Evolutionary conservation across 2,113 vertebrate species (phyloP).

Genomic region (Mionectes macconnelli): DNA sequence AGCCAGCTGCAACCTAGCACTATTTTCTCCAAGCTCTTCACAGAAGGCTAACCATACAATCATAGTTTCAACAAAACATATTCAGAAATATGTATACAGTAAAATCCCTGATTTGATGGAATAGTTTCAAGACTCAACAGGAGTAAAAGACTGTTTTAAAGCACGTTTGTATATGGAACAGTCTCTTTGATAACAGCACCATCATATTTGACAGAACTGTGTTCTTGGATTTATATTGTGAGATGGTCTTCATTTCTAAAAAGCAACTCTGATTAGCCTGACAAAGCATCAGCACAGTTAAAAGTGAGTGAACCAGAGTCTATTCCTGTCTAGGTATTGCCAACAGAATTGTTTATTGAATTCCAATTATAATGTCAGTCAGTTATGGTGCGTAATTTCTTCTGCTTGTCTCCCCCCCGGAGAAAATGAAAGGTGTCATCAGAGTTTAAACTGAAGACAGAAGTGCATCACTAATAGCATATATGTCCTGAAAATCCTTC

Average conservation of each 20-base stretch:
- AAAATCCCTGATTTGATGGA: constrained; percentile 1
- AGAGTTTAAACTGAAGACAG: not conserved
- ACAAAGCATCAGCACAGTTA: not conserved
- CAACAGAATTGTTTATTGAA: not conserved
- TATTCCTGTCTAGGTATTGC: not conserved
- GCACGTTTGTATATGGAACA: not conserved
- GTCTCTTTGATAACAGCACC: not conserved
- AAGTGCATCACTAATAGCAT: not conserved
- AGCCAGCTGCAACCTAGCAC: constrained; percentile 35
- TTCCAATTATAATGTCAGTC: not conserved
- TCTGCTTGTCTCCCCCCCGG: not conserved
- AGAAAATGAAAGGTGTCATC: not conserved
- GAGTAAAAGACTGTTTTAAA: not conserved
- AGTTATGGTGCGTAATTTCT: not conserved
- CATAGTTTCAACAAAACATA: constrained; percentile 28
- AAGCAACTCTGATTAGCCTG: not conserved
- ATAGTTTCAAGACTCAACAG: not conserved
- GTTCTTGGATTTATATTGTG: not conserved
- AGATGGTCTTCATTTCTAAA: not conserved
- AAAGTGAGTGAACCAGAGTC: not conserved
- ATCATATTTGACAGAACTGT: not conserved
- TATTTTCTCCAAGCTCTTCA: constrained; percentile 33
- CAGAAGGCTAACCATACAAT: constrained; percentile 4
- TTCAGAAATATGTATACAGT: not conserved
- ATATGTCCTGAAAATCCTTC: not conserved